Percentiles rank a stretch among this genome's conserved stretches.
phyloP scores from a whole-genome alignment of 2,113 vertebrate genomes.

The Oxygymnocypris stewartii region DNA sequence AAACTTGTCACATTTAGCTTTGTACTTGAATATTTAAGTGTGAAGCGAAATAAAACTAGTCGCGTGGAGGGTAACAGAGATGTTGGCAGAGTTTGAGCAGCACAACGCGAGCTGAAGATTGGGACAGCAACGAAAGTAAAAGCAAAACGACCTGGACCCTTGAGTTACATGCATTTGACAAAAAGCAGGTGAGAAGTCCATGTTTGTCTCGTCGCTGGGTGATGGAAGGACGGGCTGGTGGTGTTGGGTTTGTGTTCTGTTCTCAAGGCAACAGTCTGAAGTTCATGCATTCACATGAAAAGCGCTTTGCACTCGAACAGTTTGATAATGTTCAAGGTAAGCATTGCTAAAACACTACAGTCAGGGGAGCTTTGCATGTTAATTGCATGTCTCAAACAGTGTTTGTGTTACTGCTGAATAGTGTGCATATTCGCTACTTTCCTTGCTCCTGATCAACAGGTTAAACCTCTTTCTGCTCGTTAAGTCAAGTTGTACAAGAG shows the following conservation, averaged over 20 bases:
- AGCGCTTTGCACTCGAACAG: neutral
- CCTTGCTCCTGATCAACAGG: slow-evolving; percentile 25
- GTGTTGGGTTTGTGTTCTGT: slow-evolving; percentile 62
- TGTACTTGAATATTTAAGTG: neutral
- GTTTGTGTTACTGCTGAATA: neutral
- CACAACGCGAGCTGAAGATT: neutral
- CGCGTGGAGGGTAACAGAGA: neutral
- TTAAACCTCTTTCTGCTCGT: neutral
- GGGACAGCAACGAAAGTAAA: neutral
- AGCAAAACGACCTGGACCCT: neutral
- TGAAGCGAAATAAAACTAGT: neutral
- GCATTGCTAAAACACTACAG: neutral
- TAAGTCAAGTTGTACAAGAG: neutral
- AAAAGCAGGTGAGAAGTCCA: neutral
- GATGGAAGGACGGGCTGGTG: slow-evolving; percentile 57
- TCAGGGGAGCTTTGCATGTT: neutral
- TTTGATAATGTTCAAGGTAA: neutral
- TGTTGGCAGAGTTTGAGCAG: neutral
- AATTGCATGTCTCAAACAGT: neutral
- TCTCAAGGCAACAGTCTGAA: slow-evolving; percentile 67
- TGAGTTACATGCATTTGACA: neutral
- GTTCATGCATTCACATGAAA: slow-evolving; percentile 22
- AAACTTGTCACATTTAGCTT: neutral
- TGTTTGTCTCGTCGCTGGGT: slow-evolving; percentile 49
- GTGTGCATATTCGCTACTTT: neutral